These are phyloP conservation scores for Chitala chitala DNA, from an alignment of 2,113 vertebrate species.

Conservation along the genomic window DNA sequence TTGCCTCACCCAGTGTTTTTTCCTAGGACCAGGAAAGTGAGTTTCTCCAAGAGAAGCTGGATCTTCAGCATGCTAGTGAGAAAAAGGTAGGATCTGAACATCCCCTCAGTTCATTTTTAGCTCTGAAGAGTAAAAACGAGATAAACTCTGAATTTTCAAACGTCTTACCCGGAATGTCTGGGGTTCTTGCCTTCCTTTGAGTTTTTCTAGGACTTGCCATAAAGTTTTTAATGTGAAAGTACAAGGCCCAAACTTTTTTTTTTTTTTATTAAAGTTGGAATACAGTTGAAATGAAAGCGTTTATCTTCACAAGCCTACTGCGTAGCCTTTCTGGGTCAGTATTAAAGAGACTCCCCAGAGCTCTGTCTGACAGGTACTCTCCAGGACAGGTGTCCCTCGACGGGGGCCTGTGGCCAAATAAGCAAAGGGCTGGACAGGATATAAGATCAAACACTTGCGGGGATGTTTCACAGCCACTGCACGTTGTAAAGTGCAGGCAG, in stretches of 20 bases:
- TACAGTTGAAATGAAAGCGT: conserved; percentile 17
- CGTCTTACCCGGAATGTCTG: not conserved
- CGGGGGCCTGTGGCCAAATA: not conserved
- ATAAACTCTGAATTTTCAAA: not conserved
- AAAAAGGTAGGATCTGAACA: conserved; percentile 71
- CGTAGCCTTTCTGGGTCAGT: not conserved
- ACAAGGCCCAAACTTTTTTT: not conserved
- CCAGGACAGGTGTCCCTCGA: not conserved
- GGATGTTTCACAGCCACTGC: not conserved
- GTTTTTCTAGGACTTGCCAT: not conserved
- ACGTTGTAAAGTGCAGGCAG: not conserved
- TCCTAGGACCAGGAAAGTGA: conserved; percentile 75
- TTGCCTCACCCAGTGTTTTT: not conserved
- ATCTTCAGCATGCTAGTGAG: conserved; percentile 66
- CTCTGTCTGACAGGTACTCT: not conserved
- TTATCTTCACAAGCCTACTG: conserved; percentile 10
- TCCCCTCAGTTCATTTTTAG: not conserved
- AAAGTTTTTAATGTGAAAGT: not conserved
- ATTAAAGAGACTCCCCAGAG: not conserved
- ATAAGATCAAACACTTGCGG: conserved; percentile 4
- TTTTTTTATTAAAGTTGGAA: not conserved
- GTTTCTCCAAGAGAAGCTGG: conserved; percentile 69
- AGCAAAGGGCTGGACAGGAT: not conserved
- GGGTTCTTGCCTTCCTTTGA: not conserved
- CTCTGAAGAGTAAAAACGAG: not conserved